These are phyloP conservation scores for Dolichoris vasculosae DNA, from an alignment of 1,140 invertebrate genomes.

Conservation along the genomic window DNA sequence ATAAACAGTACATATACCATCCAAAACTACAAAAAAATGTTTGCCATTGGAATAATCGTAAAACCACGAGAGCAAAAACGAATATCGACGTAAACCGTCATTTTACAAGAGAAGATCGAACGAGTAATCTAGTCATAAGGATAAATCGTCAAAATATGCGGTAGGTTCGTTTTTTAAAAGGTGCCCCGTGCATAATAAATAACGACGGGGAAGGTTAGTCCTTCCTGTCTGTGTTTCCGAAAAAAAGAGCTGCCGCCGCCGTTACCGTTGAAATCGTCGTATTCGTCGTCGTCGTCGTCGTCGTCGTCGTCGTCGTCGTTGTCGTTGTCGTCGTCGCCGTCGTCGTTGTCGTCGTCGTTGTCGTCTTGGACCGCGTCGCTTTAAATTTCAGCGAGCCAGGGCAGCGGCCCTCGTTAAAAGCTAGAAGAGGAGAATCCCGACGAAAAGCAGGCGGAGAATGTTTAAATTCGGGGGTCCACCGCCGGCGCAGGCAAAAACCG, in stretches of 20 bases:
- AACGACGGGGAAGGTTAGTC: neutral
- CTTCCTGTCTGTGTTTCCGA: neutral
- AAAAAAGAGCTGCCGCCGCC: neutral
- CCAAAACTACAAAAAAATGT: too few relatives aligned
- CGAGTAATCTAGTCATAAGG: neutral
- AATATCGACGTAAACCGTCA: too few relatives aligned
- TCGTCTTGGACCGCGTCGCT: too few relatives aligned
- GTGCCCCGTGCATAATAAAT: slow-evolving; percentile 34
- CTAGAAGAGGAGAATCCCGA: neutral
- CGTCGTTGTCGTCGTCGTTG: too few relatives aligned
- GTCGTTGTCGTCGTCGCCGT: too few relatives aligned
- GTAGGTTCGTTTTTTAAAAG: neutral
- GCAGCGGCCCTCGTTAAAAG: slow-evolving; percentile 4
- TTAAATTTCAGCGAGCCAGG: neutral
- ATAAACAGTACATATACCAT: too few relatives aligned
- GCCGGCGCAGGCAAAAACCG: neutral
- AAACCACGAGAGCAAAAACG: too few relatives aligned
- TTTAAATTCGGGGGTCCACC: too few relatives aligned
- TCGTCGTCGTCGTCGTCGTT: too few relatives aligned
- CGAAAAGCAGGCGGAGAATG: slow-evolving; percentile 3
- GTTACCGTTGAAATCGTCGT: neutral
- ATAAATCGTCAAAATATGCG: neutral
- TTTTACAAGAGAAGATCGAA: neutral
- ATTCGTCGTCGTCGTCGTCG: too few relatives aligned
- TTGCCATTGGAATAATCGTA: too few relatives aligned